Percentiles rank a stretch among this genome's conserved stretches.
Evolutionary conservation across 2,888 invertebrate genomes (phyloP).

Genomic region (Philonicus albiceps): DNA sequence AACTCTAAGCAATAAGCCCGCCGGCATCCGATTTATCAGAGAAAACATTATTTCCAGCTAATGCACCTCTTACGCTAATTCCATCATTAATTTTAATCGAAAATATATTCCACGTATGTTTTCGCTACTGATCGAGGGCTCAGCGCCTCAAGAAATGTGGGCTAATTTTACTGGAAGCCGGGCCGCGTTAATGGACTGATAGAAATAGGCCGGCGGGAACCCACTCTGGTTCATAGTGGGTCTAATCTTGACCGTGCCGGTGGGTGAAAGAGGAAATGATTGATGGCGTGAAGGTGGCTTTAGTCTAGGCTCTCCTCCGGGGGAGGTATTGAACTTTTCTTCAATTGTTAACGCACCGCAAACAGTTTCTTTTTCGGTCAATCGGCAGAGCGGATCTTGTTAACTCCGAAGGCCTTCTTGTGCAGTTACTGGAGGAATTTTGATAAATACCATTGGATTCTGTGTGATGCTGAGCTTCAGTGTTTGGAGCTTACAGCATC

Average conservation of each 20-base stretch:
- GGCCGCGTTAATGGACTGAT: background rate
- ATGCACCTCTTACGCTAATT: background rate
- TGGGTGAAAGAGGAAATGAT: background rate
- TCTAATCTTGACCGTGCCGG: background rate
- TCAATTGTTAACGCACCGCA: constrained; percentile 5
- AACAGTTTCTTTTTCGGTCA: background rate
- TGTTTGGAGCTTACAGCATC: background rate
- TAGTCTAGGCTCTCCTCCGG: background rate
- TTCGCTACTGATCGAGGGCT: background rate
- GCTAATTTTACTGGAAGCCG: background rate
- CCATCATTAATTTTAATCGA: background rate
- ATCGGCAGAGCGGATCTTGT: background rate
- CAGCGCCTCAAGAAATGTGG: background rate
- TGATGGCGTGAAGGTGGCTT: background rate
- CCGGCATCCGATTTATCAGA: background rate
- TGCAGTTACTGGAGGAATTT: background rate
- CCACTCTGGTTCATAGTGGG: background rate
- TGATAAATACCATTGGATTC: background rate
- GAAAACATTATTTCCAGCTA: background rate
- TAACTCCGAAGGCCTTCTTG: background rate
- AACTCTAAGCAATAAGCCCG: background rate
- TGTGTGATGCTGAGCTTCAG: background rate
- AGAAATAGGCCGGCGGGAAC: background rate
- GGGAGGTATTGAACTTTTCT: constrained; percentile 3
- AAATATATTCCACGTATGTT: background rate